Conservation (phyloP, 1,140 invertebrate species). For the Brachystomella parvula region DNA sequence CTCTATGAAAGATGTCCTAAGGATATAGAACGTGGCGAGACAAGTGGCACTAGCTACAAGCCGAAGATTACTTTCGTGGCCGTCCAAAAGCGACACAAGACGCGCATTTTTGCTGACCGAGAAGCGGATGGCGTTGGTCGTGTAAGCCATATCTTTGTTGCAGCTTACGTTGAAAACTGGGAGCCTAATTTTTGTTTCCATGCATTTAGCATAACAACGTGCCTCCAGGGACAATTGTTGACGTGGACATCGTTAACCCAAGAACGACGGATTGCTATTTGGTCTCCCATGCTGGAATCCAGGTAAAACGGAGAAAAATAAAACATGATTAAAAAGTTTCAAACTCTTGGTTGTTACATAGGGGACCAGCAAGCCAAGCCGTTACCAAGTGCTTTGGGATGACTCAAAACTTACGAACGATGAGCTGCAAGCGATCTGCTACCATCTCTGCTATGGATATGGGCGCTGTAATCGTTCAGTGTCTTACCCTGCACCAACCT, state of each 20-base stretch:
- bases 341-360: conserved; percentile 56
- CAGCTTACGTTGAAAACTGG: conserved; percentile 42
- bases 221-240: conserved; percentile 73
- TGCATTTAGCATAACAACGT: conserved; percentile 57
- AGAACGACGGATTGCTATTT: conserved; percentile 79
- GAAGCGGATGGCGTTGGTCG: conserved; percentile 47
- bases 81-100: conserved; percentile 49
- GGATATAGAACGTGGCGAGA: conserved; percentile 40
- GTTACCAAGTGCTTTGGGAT: conserved; percentile 75
- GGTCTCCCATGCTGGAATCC: conserved; percentile 58
- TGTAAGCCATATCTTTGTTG: conserved; percentile 24
- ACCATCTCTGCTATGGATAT: conserved; percentile 81
- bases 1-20: conserved; percentile 5
- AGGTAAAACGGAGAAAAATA: conserved; percentile 48
- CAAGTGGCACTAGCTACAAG: conserved; percentile 43
- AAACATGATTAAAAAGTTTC: conserved; percentile 28
- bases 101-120: conserved; percentile 47
- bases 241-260: conserved; percentile 70
- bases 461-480: conserved; percentile 76
- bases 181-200: conserved; percentile 44
- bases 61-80: conserved; percentile 50
- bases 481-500: conserved; percentile 86
- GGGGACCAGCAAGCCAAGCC: conserved; percentile 76
- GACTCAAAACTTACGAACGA: conserved; percentile 64
- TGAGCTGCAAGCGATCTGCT: conserved; percentile 72